Evolutionary conservation across 2,797 vertebrate genomes (phyloP).

Genomic region (Dermochelys coriacea): DNA sequence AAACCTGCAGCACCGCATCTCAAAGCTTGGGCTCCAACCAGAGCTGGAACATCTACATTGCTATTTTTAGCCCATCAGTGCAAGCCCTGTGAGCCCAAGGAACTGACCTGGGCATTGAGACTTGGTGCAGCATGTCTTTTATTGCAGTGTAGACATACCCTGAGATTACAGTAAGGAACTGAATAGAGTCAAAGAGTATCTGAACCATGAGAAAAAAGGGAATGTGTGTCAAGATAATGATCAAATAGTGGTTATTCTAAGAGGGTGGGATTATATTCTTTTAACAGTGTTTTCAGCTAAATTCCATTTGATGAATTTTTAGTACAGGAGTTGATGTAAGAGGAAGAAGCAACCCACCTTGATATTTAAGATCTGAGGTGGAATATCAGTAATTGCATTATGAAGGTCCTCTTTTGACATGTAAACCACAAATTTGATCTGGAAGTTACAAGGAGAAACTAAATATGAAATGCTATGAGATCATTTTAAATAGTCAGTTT

Average conservation of each 20-base stretch:
- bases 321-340: not conserved
- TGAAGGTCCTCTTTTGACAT: conserved; percentile 61
- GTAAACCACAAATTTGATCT: conserved; percentile 48
- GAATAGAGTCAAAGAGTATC: too few species aligned
- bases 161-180: too few species aligned
- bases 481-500: conserved; percentile 46
- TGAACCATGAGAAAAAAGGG: not conserved
- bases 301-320: not conserved
- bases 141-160: too few species aligned
- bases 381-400: conserved; percentile 20
- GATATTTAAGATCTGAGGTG: conserved; percentile 33
- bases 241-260: not conserved
- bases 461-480: conserved; percentile 53
- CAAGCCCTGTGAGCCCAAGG: too few species aligned
- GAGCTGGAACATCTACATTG: too few species aligned
- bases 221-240: not conserved
- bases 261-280: not conserved
- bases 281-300: not conserved
- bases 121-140: too few species aligned
- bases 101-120: too few species aligned
- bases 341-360: conserved; percentile 53
- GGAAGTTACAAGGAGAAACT: conserved; percentile 59
- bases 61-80: too few species aligned
- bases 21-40: too few species aligned
- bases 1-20: too few species aligned